These are phyloP conservation scores for Panonychus citri DNA, from an alignment of 1,140 invertebrate species.

Conservation along the genomic window DNA sequence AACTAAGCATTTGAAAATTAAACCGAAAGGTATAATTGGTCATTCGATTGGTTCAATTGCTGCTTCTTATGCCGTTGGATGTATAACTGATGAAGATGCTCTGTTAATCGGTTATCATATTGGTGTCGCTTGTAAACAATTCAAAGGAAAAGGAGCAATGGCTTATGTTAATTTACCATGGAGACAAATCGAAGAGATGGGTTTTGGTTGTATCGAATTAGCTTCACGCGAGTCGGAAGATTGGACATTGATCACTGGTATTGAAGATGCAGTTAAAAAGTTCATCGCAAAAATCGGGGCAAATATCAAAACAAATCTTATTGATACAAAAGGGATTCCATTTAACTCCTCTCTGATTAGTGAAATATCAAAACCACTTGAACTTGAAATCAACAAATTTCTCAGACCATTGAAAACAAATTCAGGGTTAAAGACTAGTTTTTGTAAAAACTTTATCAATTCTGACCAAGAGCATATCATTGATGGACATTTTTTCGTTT, in stretches of 20 bases:
- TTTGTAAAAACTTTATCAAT: too few species aligned
- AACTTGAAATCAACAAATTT: too few species aligned
- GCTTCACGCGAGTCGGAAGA: constrained; percentile 84
- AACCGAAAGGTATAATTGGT: constrained; percentile 29
- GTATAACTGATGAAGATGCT: constrained; percentile 70
- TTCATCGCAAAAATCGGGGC: too few species aligned
- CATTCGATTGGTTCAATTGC: constrained; percentile 54
- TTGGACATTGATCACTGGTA: constrained; percentile 76
- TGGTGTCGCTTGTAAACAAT: constrained; percentile 47
- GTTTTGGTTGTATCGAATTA: constrained; percentile 53
- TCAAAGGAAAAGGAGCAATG: constrained; percentile 29
- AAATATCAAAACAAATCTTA: too few species aligned
- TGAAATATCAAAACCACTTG: too few species aligned
- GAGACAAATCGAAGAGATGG: constrained; percentile 65
- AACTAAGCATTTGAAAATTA: constrained; percentile 21
- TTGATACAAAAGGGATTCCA: too few species aligned
- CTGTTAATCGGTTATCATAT: constrained; percentile 64
- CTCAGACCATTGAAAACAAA: too few species aligned
- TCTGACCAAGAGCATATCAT: too few species aligned
- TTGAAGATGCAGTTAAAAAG: constrained; percentile 41
- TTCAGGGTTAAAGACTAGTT: too few species aligned
- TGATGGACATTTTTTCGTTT: too few species aligned
- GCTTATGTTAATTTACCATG: constrained; percentile 56
- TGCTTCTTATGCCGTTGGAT: constrained; percentile 86
- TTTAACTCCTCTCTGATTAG: too few species aligned